These are phyloP conservation scores for Paramormyrops hopkinsi DNA, from an alignment of 2,797 vertebrate species.

Conservation along the genomic window DNA sequence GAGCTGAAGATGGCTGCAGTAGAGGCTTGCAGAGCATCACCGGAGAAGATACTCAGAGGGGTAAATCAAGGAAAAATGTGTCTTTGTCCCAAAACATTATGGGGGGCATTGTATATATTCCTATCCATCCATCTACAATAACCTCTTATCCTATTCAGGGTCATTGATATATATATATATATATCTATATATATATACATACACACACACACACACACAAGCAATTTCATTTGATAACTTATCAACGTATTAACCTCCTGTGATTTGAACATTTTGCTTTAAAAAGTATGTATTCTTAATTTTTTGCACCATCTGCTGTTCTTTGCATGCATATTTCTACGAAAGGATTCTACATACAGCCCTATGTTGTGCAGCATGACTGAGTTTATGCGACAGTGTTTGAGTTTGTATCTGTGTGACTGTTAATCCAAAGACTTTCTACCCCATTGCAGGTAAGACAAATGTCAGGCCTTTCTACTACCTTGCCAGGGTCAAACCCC, in stretches of 20 bases:
- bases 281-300: not conserved
- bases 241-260: not conserved
- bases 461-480: not conserved
- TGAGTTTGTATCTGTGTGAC: not conserved
- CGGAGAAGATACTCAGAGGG: too few relatives aligned
- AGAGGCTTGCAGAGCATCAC: too few relatives aligned
- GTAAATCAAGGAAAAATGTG: too few relatives aligned
- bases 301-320: not conserved
- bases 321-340: not conserved
- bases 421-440: not conserved
- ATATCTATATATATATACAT: not conserved
- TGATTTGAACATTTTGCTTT: not conserved
- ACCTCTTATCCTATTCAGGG: not conserved
- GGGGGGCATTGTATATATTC: not conserved
- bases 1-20: too few relatives aligned
- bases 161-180: not conserved
- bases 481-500: not conserved
- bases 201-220: not conserved
- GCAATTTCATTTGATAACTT: not conserved
- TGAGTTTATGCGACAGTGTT: not conserved
- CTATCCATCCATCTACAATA: not conserved
- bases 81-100: too few relatives aligned
- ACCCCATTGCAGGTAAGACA: not conserved
- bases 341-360: not conserved
- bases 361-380: not conserved